Conservation (phyloP, 2,113 vertebrate genomes). For the Tichodroma muraria region DNA sequence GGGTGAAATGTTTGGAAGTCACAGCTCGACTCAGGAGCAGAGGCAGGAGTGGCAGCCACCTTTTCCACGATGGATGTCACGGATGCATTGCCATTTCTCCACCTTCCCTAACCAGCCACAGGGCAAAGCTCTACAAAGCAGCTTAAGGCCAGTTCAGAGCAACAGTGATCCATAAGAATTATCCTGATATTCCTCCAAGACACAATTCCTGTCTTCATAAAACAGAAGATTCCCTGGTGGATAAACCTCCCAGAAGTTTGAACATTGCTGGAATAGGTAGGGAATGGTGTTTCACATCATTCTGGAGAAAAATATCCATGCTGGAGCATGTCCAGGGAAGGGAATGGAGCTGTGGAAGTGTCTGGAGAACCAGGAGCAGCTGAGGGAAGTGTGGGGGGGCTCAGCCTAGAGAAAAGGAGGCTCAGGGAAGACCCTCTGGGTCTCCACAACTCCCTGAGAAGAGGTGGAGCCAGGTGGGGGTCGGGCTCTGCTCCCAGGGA, state of each 20-base stretch:
- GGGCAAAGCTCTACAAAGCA: neutral
- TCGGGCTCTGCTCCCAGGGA: fast-evolving
- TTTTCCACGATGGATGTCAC: neutral
- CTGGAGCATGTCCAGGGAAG: neutral
- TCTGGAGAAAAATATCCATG: neutral
- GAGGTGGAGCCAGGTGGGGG: fast-evolving
- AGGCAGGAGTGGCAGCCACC: neutral
- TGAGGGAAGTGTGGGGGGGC: neutral
- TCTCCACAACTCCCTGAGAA: neutral
- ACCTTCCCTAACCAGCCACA: neutral
- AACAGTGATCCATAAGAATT: neutral
- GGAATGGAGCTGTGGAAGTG: neutral
- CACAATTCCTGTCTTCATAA: fast-evolving
- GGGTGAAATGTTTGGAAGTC: neutral
- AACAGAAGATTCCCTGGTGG: neutral
- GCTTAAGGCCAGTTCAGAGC: neutral
- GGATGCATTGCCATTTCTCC: neutral
- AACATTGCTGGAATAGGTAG: neutral
- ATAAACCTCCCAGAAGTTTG: neutral
- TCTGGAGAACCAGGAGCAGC: neutral
- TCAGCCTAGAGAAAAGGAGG: neutral
- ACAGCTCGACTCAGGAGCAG: neutral
- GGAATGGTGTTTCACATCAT: neutral
- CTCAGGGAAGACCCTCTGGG: fast-evolving
- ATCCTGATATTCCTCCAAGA: neutral